Evolutionary conservation across 2,888 invertebrate species (phyloP), one percentile per base, ranked within the genome.

Genomic region (Drosophila mayaguana): DNA sequence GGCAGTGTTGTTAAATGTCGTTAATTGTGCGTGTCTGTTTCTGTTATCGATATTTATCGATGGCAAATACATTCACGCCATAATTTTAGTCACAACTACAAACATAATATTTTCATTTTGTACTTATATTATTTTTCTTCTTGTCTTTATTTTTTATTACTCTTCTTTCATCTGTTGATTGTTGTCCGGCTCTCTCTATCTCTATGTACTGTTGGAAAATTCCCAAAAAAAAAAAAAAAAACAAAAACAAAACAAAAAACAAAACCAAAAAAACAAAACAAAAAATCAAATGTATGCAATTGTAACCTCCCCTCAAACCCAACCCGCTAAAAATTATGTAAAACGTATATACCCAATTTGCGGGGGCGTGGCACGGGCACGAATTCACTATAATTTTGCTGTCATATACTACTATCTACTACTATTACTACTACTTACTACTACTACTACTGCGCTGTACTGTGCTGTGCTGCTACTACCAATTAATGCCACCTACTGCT

Each of bases 291-390:
- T 57, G 40, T 76, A 63, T 55, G 57, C 48, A 55, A 71, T 57
- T 66, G 66, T 75, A 75, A 36, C 51, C 6, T 3, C 16, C 3
- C 14, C 16, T 28, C 46, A 11, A 25, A 11, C 11, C 18, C 22
- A 48, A 18, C 2, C 48, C 11, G 25, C 50, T 54, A 54, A 42
- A 55, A 40, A 42, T 18, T 74, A 20, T 50, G 28, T 80, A 59
- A 59, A 68, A 59, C 78, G 57, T 70, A 48, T 48, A 28, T 6
- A 32, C 32, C 25, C n/a, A 9, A 28, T n/a, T 28, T 5, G 48
- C 16, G 46, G 56, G 36, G 36, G n/a, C 36, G 72, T 38, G 36
- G 72, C 72, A 68, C 81, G 80, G 76, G 55, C 79, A 72, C 77
- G 68, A 67, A 20, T 51, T 43, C 48, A 34, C 46, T 48, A 59